Percentiles rank a stretch among this genome's conserved stretches.
phyloP scores from a whole-genome alignment of 2,888 invertebrate genomes.

The Heliconius hortense region DNA sequence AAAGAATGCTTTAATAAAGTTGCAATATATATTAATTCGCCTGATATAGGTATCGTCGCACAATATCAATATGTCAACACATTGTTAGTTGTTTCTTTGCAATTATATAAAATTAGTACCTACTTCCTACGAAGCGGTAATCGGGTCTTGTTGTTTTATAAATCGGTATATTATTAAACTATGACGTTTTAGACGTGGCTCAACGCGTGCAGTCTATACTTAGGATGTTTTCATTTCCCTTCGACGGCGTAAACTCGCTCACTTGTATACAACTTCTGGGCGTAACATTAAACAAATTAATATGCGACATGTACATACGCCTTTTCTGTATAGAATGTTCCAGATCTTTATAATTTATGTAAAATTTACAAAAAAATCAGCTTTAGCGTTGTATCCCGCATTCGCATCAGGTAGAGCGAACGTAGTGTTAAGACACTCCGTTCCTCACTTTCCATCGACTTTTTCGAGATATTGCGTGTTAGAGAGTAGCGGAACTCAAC shows the following conservation, averaged over 20 bases:
- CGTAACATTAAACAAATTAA: constrained; percentile 33
- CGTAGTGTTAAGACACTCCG: no score
- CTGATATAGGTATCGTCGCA: no score
- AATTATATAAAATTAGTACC: constrained; percentile 27
- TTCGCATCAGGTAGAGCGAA: no score
- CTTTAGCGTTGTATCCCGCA: no score
- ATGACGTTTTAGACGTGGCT: constrained; percentile 35
- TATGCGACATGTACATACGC: not conserved
- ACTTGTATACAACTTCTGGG: constrained; percentile 33
- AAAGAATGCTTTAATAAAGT: not conserved
- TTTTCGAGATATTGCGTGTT: no score
- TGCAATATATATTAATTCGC: constrained; percentile 8
- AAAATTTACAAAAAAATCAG: not conserved
- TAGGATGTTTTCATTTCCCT: constrained; percentile 59
- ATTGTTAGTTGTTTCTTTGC: constrained; percentile 15
- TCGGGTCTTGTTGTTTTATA: constrained; percentile 36
- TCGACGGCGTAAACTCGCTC: constrained; percentile 45
- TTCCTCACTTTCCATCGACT: no score
- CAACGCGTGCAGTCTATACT: constrained; percentile 49
- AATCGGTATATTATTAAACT: constrained; percentile 44
- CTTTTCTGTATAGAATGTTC: not conserved
- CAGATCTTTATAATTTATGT: not conserved
- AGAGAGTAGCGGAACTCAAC: no score
- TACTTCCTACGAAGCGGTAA: constrained; percentile 31
- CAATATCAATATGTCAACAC: constrained; percentile 18